Conservation (phyloP, 2,888 invertebrate genomes). For the Monoplex corrugatus region DNA sequence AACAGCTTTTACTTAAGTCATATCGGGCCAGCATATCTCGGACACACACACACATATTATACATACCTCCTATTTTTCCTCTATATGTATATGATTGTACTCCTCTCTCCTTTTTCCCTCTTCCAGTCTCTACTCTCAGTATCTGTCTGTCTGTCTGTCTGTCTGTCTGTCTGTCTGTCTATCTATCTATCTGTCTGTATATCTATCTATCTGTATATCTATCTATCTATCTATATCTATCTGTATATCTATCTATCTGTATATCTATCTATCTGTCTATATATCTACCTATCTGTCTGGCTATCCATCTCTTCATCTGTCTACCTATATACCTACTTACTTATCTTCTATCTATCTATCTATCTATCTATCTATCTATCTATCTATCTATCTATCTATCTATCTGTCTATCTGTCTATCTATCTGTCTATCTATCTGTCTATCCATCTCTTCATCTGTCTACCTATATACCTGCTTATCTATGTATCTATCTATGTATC, state of each 20-base stretch:
- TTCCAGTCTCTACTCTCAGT: neutral
- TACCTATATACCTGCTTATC: no score
- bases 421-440: neutral
- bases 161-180: neutral
- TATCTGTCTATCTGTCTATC: neutral
- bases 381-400: neutral
- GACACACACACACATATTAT: no score
- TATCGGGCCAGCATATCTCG: no score
- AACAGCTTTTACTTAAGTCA: no score
- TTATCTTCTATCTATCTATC: no score
- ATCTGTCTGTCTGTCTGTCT: slow-evolving; percentile 5
- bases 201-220: neutral
- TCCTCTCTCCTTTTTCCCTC: no score
- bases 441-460: no score
- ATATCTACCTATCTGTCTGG: neutral
- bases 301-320: neutral
- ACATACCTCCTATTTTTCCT: no score
- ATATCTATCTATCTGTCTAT: neutral
- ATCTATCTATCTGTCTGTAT: neutral
- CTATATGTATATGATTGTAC: no score
- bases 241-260: no score
- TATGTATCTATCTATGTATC: no score
- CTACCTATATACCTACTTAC: neutral
- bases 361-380: neutral
- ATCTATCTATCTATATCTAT: neutral